Conservation (phyloP, 2,113 vertebrate genomes). For the Heteronetta atricapilla region DNA sequence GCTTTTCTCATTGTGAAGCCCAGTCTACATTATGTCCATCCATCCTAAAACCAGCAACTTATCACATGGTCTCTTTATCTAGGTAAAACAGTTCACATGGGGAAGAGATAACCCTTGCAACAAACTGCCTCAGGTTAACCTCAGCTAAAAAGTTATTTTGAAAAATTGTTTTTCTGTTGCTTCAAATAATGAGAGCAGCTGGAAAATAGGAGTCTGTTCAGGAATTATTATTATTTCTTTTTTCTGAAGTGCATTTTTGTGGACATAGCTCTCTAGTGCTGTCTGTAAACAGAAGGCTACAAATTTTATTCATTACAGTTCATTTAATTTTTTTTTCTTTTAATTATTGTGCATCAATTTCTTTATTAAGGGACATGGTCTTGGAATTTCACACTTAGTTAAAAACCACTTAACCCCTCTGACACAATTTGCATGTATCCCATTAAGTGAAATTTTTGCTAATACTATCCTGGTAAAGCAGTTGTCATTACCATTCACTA, state of each 20-base stretch:
- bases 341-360: neutral
- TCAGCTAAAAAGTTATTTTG: neutral
- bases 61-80: neutral
- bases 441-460: slow-evolving; percentile 54
- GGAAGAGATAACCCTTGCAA: neutral
- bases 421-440: neutral
- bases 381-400: slow-evolving; percentile 52
- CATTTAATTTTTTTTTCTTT: neutral
- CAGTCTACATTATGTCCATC: neutral
- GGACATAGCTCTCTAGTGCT: neutral
- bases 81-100: neutral
- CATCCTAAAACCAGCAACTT: neutral
- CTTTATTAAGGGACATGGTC: neutral
- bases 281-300: neutral
- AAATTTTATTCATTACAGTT: neutral
- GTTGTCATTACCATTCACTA: slow-evolving; percentile 23
- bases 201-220: slow-evolving; percentile 14
- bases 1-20: neutral
- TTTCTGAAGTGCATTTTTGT: neutral
- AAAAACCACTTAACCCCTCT: slow-evolving; percentile 28
- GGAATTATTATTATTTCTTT: too few species aligned
- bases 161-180: neutral
- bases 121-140: neutral
- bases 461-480: slow-evolving; percentile 16
- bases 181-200: neutral